These are phyloP conservation scores for Aphis gossypii DNA, from an alignment of 1,140 invertebrate species.

Conservation along the genomic window DNA sequence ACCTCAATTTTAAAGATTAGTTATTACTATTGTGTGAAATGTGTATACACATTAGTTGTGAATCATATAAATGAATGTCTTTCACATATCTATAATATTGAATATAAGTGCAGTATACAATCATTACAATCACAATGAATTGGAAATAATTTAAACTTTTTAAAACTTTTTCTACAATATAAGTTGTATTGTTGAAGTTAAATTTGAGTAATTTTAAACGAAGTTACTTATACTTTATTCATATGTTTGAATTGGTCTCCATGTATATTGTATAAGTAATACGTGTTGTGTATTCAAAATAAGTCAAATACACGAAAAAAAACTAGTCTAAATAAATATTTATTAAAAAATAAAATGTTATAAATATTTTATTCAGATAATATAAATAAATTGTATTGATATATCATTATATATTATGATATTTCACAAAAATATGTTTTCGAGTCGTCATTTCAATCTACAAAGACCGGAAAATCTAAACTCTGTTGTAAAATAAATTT, in stretches of 20 bases:
- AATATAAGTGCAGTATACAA: neutral
- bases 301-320: neutral
- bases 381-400: neutral
- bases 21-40: neutral
- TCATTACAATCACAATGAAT: neutral
- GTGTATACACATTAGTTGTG: neutral
- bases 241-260: neutral
- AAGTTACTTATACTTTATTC: slow-evolving; percentile 6
- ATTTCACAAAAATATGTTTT: neutral
- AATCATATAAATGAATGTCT: neutral
- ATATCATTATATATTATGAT: neutral
- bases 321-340: neutral
- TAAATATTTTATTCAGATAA: neutral
- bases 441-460: neutral
- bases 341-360: neutral
- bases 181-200: neutral
- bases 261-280: neutral
- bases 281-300: neutral
- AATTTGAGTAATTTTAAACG: neutral
- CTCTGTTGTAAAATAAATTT: neutral
- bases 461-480: neutral
- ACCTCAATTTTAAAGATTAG: neutral
- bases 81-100: neutral
- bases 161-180: neutral
- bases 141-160: neutral